Evolutionary conservation across 37 sponge, comb jelly and placozoan genomes (phyloP).

Genomic region (Halichondria panicea): DNA sequence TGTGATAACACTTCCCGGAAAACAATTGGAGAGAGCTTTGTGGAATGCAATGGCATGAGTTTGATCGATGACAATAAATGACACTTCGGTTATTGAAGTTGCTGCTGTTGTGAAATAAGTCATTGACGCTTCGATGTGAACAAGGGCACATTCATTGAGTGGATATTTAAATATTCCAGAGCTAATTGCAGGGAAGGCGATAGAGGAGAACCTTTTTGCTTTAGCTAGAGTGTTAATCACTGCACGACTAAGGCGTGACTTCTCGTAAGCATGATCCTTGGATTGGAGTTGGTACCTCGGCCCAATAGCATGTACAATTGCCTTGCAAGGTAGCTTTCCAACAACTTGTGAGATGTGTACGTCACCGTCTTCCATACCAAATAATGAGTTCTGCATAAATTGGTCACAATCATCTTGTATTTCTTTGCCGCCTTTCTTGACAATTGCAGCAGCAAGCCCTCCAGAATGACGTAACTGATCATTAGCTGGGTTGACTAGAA

Average conservation of each 20-base stretch:
- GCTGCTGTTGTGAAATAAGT: conserved; percentile 16
- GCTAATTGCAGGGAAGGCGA: conserved; percentile 71
- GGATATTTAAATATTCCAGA: conserved; percentile 59
- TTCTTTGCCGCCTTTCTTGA: conserved; percentile 46
- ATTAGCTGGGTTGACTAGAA: conserved; percentile 74
- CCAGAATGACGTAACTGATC: conserved; percentile 41
- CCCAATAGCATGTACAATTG: conserved; percentile 63
- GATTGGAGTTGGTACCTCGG: conserved; percentile 50
- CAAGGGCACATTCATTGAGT: conserved; percentile 27
- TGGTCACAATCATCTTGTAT: conserved; percentile 37
- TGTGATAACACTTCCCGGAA: too few species aligned
- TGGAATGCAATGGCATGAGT: not conserved
- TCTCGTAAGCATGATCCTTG: conserved; percentile 1
- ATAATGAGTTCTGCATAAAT: conserved; percentile 2
- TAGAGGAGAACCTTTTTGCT: conserved; percentile 19
- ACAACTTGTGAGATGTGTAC: conserved; percentile 36
- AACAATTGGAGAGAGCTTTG: conserved; percentile 24
- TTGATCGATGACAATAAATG: conserved; percentile 18
- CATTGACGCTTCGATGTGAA: conserved; percentile 18
- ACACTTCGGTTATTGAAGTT: conserved; percentile 28
- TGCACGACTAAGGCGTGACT: conserved; percentile 15
- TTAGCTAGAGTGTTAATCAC: not conserved
- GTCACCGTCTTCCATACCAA: conserved; percentile 35
- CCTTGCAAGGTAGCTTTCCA: conserved; percentile 53
- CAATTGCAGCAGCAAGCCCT: conserved; percentile 48